Evolutionary conservation across 2,113 vertebrate genomes (phyloP), one percentile per base, ranked within the genome.

Genomic region (Gorsachius goisagi): DNA sequence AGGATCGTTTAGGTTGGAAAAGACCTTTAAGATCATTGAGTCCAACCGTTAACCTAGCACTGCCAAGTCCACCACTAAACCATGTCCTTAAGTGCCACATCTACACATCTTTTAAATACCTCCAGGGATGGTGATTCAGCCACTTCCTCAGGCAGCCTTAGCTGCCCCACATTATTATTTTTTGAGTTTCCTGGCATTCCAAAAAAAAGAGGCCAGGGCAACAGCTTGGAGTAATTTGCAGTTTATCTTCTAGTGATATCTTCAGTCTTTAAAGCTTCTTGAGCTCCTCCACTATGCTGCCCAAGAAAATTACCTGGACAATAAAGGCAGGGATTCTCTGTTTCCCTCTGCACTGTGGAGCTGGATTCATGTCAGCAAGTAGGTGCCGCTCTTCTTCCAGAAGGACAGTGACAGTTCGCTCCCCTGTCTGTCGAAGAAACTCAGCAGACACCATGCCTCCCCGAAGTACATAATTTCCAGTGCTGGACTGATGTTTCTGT

Each of bases 391-490:
- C 28, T 59, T 92, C 37, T 82, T 52, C 39, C 37, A 63, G 41
- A 27, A 77, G n/a, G 27, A 39, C 68, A 33, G 12, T 39, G 56
- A 50, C 19, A 45, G 18, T 72, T 62, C 77, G 15, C 39, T 89
- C 9, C n/a, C 12, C 30, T 30, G 6, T 30, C 11, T 64, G 16
- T 39, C 5, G 3, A 49, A 63, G 80, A 68, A 91, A 39, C 49
- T 77, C 44, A 32, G 44, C 49, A 87, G 18, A 68, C 33, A 59
- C 13, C 0, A 3, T 17, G 9, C 9, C 30, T 76, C 68, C 55
- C 67, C 1, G 0, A 87, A 75, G 11, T 16, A 53, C 22, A 24
- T 18, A 0, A 0, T 63, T 79, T 87, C 50, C 39, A 64, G n/a
- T 20, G n/a, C 32, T 67, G 53, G n/a, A 28, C 22, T 71, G 20